A percentile compares a stretch with the other conserved stretches of the same genome.
These are phyloP conservation scores for Synergus japonicus DNA, from an alignment of 2,888 invertebrate species.

Conservation along the genomic window DNA sequence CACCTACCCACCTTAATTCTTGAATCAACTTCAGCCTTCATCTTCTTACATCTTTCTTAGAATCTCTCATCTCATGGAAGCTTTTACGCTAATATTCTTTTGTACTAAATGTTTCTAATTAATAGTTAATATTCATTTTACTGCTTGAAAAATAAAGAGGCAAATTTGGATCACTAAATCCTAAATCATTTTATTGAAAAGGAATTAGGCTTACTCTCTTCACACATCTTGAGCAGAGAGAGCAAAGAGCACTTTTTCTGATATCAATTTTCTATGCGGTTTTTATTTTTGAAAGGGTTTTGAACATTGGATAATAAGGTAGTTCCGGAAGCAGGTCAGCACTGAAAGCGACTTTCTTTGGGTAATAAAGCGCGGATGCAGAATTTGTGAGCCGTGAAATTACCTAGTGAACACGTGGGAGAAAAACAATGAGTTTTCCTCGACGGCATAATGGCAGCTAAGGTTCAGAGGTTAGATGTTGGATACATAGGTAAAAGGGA, in stretches of 20 bases:
- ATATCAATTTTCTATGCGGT: not conserved
- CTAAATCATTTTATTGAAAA: not conserved
- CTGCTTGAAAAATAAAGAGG: not conserved
- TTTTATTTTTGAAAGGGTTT: constrained; percentile 41
- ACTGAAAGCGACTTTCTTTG: constrained; percentile 56
- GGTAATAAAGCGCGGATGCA: constrained; percentile 58
- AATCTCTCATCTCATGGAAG: not conserved
- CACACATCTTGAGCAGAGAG: not conserved
- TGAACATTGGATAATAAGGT: constrained; percentile 53
- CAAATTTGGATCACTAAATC: not conserved
- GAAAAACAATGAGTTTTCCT: constrained; percentile 57
- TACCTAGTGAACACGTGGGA: constrained; percentile 54
- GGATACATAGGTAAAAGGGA: constrained; percentile 46
- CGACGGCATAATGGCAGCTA: constrained; percentile 49
- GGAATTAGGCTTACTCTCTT: not conserved
- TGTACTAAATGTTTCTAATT: not conserved
- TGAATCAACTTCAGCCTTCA: not conserved
- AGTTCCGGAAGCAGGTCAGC: constrained; percentile 55
- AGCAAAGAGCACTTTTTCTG: not conserved
- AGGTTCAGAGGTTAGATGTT: constrained; percentile 44
- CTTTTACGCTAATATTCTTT: not conserved
- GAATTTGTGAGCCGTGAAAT: constrained; percentile 61
- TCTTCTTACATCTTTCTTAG: not conserved
- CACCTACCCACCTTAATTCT: not conserved
- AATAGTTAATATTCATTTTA: not conserved